Conservation (phyloP, 2,113 vertebrate genomes). For the Ascaphus truei region DNA sequence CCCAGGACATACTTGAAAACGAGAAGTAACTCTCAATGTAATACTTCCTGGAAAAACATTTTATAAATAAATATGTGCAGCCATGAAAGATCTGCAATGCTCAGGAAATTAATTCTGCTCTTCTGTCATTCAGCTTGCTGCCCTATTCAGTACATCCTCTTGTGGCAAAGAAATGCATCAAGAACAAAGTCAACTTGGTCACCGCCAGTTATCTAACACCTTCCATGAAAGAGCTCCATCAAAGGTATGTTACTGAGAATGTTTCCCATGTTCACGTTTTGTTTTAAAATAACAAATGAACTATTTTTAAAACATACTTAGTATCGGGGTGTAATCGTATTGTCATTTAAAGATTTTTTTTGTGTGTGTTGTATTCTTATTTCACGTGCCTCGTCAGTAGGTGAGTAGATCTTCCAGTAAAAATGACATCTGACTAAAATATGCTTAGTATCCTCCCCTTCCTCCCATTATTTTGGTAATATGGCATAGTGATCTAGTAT, state of each 20-base stretch:
- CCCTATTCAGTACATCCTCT: slow-evolving; percentile 81
- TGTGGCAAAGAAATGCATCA: slow-evolving; percentile 86
- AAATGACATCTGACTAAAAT: no score
- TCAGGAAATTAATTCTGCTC: background rate
- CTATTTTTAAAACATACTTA: no score
- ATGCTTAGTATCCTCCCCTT: no score
- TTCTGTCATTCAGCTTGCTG: slow-evolving; percentile 68
- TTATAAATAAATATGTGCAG: no score
- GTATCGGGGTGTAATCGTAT: background rate
- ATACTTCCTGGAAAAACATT: no score
- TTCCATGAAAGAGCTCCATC: slow-evolving; percentile 82
- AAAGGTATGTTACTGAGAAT: slow-evolving; percentile 61
- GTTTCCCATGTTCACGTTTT: background rate
- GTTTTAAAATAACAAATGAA: fast-evolving
- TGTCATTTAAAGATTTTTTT: background rate
- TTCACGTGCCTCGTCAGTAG: background rate
- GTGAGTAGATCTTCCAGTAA: slow-evolving; percentile 11
- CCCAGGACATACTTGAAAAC: no score
- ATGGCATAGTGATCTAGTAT: no score
- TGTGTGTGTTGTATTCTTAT: background rate
- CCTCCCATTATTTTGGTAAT: no score
- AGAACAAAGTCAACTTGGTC: slow-evolving; percentile 84
- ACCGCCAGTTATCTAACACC: slow-evolving; percentile 92
- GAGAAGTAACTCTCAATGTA: no score
- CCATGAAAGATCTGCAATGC: no score